phyloP scores from a whole-genome alignment of 2,113 vertebrate genomes.

The Bagarius yarrelli region DNA sequence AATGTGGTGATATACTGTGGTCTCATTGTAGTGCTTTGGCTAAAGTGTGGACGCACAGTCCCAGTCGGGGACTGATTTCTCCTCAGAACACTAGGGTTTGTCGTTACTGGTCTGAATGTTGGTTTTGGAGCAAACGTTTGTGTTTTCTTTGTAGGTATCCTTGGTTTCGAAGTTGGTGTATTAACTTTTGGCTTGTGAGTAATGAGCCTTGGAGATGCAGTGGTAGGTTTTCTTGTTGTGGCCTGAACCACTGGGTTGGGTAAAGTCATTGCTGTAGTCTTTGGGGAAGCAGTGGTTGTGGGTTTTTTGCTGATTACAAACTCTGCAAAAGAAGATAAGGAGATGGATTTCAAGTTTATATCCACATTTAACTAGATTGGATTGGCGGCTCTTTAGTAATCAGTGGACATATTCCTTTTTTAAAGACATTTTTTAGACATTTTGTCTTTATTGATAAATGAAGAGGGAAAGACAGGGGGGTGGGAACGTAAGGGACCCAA shows the following conservation, averaged over 20 bases:
- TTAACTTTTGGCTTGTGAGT: slow-evolving; percentile 5
- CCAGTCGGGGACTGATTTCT: background rate
- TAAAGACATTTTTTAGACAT: too few relatives aligned
- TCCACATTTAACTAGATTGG: background rate
- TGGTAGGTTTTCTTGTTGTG: slow-evolving; percentile 9
- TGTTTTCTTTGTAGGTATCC: slow-evolving; percentile 44
- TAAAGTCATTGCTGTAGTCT: slow-evolving; percentile 36
- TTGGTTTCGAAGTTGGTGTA: slow-evolving; percentile 31
- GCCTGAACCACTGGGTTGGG: slow-evolving; percentile 4
- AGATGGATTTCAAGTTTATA: slow-evolving; percentile 5
- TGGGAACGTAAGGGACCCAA: too few relatives aligned
- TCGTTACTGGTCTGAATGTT: slow-evolving; percentile 43
- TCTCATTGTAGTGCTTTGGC: slow-evolving; percentile 38
- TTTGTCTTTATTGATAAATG: too few relatives aligned
- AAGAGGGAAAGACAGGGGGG: too few relatives aligned
- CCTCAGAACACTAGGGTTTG: background rate
- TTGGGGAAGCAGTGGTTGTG: slow-evolving; percentile 60
- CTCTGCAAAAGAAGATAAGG: slow-evolving; percentile 59
- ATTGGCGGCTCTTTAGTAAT: too few relatives aligned
- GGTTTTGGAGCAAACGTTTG: slow-evolving; percentile 33
- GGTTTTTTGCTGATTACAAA: slow-evolving; percentile 72
- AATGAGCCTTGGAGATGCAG: slow-evolving; percentile 9
- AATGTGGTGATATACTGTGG: slow-evolving; percentile 43
- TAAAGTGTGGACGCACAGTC: slow-evolving; percentile 1
- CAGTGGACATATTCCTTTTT: too few relatives aligned